A percentile compares a stretch with the other conserved stretches of the same genome.
Evolutionary conservation across 2,888 invertebrate genomes (phyloP).

Genomic region (Tribolium freemani): DNA sequence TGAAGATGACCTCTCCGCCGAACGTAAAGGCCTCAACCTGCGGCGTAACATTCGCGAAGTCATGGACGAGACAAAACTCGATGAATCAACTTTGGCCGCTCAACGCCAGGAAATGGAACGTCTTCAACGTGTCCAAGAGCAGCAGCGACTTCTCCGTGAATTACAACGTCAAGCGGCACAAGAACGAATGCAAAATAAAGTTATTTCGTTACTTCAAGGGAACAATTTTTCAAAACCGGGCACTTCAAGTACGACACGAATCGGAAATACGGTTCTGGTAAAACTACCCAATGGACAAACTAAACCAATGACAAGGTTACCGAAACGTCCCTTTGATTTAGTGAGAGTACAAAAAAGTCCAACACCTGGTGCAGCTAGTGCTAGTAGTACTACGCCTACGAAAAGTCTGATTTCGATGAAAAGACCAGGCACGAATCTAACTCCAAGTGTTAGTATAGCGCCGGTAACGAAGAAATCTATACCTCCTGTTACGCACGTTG

Average conservation of each 20-base stretch:
- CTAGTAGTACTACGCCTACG: conserved; percentile 40
- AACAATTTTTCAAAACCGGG: conserved; percentile 68
- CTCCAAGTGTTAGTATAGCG: conserved; percentile 70
- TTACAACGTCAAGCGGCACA: conserved; percentile 85
- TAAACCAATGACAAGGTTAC: conserved; percentile 66
- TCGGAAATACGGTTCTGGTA: conserved; percentile 67
- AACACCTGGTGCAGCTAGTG: conserved; percentile 29
- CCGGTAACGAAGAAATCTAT: conserved; percentile 64
- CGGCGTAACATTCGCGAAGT: conserved; percentile 93
- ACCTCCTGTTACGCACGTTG: conserved; percentile 56
- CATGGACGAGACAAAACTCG: conserved; percentile 92
- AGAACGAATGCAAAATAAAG: conserved; percentile 79
- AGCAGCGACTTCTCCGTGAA: conserved; percentile 86
- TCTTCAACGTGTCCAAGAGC: conserved; percentile 86
- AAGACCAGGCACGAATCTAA: conserved; percentile 62
- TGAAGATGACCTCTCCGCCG: conserved; percentile 56
- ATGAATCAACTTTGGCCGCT: conserved; percentile 91
- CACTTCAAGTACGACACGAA: conserved; percentile 59
- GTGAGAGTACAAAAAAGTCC: conserved; percentile 62
- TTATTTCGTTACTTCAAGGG: conserved; percentile 81
- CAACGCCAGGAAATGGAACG: conserved; percentile 94
- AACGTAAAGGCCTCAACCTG: conserved; percentile 72
- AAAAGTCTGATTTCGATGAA: conserved; percentile 47
- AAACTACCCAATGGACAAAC: conserved; percentile 68
- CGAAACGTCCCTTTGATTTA: conserved; percentile 65